Conservation (phyloP, 2,113 vertebrate genomes). For the Dromiciops gliroides region DNA sequence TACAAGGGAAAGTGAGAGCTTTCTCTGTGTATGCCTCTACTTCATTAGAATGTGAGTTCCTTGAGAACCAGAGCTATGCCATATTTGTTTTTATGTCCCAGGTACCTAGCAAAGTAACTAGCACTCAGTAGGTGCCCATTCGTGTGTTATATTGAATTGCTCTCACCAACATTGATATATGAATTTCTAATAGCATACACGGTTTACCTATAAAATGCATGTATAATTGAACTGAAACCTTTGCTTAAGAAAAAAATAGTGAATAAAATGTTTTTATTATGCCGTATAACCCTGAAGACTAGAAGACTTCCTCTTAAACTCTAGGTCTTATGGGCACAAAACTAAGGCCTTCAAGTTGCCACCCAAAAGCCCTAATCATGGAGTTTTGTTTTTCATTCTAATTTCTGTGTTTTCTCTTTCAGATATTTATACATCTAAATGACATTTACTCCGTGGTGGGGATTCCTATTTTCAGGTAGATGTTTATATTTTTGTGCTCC, state of each 20-base stretch:
- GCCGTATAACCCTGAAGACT: neutral
- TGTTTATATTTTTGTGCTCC: constrained; percentile 6
- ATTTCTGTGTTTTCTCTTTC: constrained; percentile 59
- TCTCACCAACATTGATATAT: neutral
- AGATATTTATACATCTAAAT: constrained; percentile 92
- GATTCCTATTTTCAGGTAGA: constrained; percentile 92
- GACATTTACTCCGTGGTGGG: constrained; percentile 90
- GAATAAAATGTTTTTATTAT: neutral
- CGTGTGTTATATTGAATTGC: neutral
- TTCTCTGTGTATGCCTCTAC: neutral
- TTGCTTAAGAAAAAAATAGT: constrained; percentile 15
- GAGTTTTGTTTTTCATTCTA: neutral
- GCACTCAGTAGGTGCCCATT: neutral
- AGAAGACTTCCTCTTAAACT: constrained; percentile 40
- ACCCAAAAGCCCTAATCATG: neutral
- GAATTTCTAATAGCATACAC: neutral
- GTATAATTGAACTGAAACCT: constrained; percentile 30
- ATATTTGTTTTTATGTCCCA: neutral
- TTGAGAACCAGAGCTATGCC: neutral
- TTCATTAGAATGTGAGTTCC: neutral
- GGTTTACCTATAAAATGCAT: constrained; percentile 26
- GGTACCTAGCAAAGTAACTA: neutral
- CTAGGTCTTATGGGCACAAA: constrained; percentile 5
- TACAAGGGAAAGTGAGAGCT: neutral
- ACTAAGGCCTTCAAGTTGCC: constrained; percentile 33